Evolutionary conservation across 2,888 invertebrate genomes (phyloP).

Genomic region (Lobophora halterata): DNA sequence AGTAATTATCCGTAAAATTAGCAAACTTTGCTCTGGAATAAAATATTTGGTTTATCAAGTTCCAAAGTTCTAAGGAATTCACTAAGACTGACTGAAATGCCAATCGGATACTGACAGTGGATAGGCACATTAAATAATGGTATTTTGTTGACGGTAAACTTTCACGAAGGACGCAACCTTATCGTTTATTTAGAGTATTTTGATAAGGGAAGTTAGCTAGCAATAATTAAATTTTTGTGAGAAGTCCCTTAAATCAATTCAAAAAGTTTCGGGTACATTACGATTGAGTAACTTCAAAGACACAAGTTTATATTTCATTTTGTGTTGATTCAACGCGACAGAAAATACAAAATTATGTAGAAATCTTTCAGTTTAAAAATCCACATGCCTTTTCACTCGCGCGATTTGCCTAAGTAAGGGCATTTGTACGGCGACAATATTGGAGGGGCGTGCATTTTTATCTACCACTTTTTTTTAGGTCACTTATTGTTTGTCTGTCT

Average conservation of each 20-base stretch:
- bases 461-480: too few species aligned
- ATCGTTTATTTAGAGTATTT: constrained; percentile 31
- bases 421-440: too few species aligned
- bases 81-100: constrained; percentile 8
- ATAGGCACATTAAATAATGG: constrained; percentile 13
- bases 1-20: too few species aligned
- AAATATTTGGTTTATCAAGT: too few species aligned
- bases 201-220: constrained; percentile 34
- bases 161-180: constrained; percentile 22
- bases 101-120: constrained; percentile 13
- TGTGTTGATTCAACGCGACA: background rate
- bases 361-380: too few species aligned
- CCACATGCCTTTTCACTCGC: too few species aligned
- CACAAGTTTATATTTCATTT: constrained; percentile 29
- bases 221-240: constrained; percentile 37
- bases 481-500: too few species aligned
- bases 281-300: constrained; percentile 38
- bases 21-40: too few species aligned
- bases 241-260: constrained; percentile 32
- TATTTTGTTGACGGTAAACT: constrained; percentile 12
- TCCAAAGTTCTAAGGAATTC: too few species aligned
- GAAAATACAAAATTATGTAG: constrained; percentile 9
- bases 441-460: too few species aligned
- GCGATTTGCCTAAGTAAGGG: too few species aligned
- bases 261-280: constrained; percentile 31